Evolutionary conservation across 2,797 vertebrate species (phyloP), one percentile per base, ranked within the genome.

Genomic region (Buphagus erythrorhynchus): DNA sequence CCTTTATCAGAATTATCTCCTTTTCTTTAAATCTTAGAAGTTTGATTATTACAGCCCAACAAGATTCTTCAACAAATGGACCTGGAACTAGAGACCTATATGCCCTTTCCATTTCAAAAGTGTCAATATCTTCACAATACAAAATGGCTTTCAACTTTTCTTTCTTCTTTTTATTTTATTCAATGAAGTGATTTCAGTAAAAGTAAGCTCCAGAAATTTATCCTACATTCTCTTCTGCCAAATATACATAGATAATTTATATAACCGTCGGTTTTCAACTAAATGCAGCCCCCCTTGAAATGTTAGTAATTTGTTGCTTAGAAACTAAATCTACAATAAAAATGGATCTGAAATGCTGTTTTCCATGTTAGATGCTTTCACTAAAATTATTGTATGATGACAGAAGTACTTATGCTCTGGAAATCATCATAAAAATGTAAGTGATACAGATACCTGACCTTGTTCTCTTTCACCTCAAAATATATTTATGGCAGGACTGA

Each of bases 21-120:
- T 92, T 91, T 96, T 86, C 93, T 96, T 96, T 96, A 82, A 88
- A 88, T 74, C 82, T 92, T 93, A 48, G 43, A 96, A 96, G 94
- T 97, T 88, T 95, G 94, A 96, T 95, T 97, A 94, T 97, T 92
- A 49, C 69, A 96, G 43, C 77, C 89, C 95, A 95, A 97, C 86
- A 71, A 96, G 62, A 71, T 91, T 96, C 78, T 91, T 92, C 74
- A 93, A 54, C 52, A 11, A 83, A 18, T 73, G 71, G 92, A 95
- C 84, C 90, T 59, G 80, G 75, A 84, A 65, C 77, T 93, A 91
- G 68, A 65, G 80, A 94, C 93, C 89, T 71, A 7, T 63, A 48
- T 94, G 95, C 82, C 92, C 96, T 93, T 87, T 94, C 79, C 16
- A 52, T 94, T 97, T 97, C 87, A 88, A 67, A 97, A 95, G 62